Evolutionary conservation across 2,797 vertebrate species (phyloP).

Genomic region (Cyprinodon diabolis): DNA sequence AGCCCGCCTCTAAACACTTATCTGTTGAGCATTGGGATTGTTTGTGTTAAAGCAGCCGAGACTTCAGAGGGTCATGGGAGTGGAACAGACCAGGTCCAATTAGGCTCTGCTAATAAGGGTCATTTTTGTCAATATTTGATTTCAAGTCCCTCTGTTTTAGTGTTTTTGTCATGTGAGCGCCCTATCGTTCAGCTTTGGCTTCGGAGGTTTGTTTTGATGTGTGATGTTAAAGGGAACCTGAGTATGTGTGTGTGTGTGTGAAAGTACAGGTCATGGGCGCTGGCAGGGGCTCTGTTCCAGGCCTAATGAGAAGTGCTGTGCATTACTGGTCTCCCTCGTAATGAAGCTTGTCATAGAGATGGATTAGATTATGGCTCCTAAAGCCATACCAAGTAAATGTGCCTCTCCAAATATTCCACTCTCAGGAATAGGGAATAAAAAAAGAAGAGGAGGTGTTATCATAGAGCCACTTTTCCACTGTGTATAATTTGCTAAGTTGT

Average conservation of each 20-base stretch:
- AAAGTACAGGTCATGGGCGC: conserved; percentile 75
- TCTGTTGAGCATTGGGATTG: conserved; percentile 24
- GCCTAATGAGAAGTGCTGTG: conserved; percentile 82
- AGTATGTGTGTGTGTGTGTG: conserved; percentile 29
- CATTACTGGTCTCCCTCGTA: conserved; percentile 80
- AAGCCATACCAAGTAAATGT: conserved; percentile 79
- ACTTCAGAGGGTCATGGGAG: conserved; percentile 54
- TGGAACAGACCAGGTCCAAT: conserved; percentile 68
- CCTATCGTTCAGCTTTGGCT: conserved; percentile 50
- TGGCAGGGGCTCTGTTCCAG: conserved; percentile 72
- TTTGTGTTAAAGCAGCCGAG: conserved; percentile 62
- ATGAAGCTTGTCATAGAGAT: conserved; percentile 86
- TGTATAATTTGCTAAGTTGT: conserved; percentile 61
- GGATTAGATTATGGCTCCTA: conserved; percentile 82
- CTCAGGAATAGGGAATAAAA: conserved; percentile 69
- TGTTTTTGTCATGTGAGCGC: conserved; percentile 56
- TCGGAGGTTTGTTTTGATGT: conserved; percentile 36
- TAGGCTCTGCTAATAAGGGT: conserved; percentile 62
- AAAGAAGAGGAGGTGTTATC: conserved; percentile 56
- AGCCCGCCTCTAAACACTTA: conserved; percentile 49
- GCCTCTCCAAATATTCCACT: conserved; percentile 67
- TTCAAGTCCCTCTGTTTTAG: conserved; percentile 29
- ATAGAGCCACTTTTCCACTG: conserved; percentile 45
- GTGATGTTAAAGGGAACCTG: conserved; percentile 36
- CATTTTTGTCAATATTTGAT: conserved; percentile 66